A percentile compares a stretch with the other conserved stretches of the same genome.
These are phyloP conservation scores for Pipistrellus kuhlii DNA, from an alignment of 2,797 vertebrate genomes.

Conservation along the genomic window DNA sequence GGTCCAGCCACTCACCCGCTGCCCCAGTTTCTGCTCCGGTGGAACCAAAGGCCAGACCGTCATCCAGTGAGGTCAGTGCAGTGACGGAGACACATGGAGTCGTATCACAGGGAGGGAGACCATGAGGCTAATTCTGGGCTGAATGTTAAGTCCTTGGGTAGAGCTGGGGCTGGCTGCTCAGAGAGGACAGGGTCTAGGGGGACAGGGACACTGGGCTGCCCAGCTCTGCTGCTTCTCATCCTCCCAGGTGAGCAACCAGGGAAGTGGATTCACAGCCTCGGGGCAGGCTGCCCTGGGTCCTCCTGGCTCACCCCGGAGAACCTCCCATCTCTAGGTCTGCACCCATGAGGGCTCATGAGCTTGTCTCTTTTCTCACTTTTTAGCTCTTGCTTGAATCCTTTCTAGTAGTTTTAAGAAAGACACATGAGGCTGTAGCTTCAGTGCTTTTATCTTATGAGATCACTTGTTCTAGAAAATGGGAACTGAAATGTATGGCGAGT, in stretches of 20 bases:
- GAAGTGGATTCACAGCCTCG: not conserved
- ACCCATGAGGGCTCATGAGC: too few relatives aligned
- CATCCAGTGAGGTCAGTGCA: rapidly evolving
- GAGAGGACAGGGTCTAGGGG: not conserved
- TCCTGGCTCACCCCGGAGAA: not conserved
- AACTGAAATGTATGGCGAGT: not conserved
- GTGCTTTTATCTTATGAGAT: not conserved
- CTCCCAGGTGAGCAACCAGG: not conserved
- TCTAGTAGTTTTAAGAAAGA: not conserved
- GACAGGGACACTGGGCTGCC: not conserved
- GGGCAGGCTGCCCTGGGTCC: not conserved
- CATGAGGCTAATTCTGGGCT: not conserved
- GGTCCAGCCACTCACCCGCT: rapidly evolving
- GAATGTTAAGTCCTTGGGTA: not conserved
- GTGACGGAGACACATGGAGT: rapidly evolving
- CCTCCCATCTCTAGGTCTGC: not conserved
- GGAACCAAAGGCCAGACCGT: not conserved
- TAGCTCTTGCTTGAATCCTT: not conserved
- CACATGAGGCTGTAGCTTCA: not conserved
- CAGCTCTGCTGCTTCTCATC: not conserved
- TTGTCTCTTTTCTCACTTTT: not conserved
- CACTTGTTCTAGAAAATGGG: not conserved
- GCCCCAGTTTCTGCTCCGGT: not conserved
- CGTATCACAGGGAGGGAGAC: not conserved
- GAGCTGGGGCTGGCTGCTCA: not conserved